phyloP scores from a whole-genome alignment of 2,113 vertebrate species.

The Lasiurus cinereus region DNA sequence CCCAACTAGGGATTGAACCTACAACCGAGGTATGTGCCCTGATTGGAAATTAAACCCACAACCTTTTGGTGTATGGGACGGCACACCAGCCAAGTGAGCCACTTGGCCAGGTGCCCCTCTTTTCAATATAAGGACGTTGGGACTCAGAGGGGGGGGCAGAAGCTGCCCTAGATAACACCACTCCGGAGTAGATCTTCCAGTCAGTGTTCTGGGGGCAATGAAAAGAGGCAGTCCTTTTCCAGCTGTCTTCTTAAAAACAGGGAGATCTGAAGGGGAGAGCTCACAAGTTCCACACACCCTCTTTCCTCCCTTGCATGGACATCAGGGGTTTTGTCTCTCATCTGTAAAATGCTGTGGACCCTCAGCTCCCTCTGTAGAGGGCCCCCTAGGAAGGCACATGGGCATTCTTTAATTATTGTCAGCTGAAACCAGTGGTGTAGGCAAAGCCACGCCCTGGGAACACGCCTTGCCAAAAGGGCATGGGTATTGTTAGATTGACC shows the following conservation, averaged over 20 bases:
- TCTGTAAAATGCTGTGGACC: neutral
- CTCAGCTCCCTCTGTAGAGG: neutral
- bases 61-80: neutral
- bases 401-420: too few relatives aligned
- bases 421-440: too few relatives aligned
- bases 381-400: too few relatives aligned
- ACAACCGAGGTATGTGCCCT: neutral
- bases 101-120: neutral
- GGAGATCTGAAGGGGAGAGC: neutral
- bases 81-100: neutral
- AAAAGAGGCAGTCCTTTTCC: neutral
- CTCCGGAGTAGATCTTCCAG: neutral
- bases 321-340: neutral
- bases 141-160: neutral
- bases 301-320: too few relatives aligned
- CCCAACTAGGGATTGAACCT: neutral
- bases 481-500: too few relatives aligned
- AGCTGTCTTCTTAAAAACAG: neutral
- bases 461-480: too few relatives aligned
- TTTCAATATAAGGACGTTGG: constrained; percentile 8
- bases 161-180: neutral
- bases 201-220: neutral
- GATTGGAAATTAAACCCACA: neutral
- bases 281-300: neutral
- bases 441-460: too few relatives aligned